Evolutionary conservation across 2,888 invertebrate species (phyloP), one percentile per base, ranked within the genome.

Genomic region (Cryptus armator): DNA sequence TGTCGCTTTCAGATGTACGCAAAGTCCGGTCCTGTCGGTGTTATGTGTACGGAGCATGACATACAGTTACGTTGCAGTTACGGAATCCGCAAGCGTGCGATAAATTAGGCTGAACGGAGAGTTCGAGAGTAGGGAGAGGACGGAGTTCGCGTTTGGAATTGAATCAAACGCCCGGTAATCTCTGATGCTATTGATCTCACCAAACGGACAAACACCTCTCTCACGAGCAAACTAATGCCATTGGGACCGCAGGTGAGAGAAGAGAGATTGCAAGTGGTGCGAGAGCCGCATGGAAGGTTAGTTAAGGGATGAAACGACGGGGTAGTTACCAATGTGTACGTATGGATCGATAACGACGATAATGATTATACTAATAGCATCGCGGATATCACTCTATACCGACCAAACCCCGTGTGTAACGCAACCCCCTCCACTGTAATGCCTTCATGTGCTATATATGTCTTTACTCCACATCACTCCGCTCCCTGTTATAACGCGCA

Each of bases 101-200:
- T 87, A 87, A 87, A 86, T 87, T 85, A 86, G 85, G 48, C 80
- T 81, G 71, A 76, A 72, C 75, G 37, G 48, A 59, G 59, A 74
- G 48, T 51, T 67, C 16, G 37, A 51, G 59, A 64, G 24, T 43
- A 48, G 14, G 70, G 71, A 37, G 59, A 29, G 70, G 71, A 37
- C 37, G 9, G 10, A 48, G 14, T 19, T 86, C 83, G 86, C 88
- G 89, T 86, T 89, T 81, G 87, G 87, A 90, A 91, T 91, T 88
- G 89, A 91, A 91, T 91, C 90, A 89, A 91, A 90, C 87, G 88
- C 67, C 66, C 85, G 84, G 88, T 91, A 90, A 91, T 91, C 91
- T 90, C 89, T 82, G 88, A 88, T 86, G 88, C 89, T 88, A 90
- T 90, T 89, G 90, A 90, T 90, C 89, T 86, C 84, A 82, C 68